These are phyloP conservation scores for Drosophila setosimentum DNA, from an alignment of 2,888 invertebrate genomes.

Conservation along the genomic window DNA sequence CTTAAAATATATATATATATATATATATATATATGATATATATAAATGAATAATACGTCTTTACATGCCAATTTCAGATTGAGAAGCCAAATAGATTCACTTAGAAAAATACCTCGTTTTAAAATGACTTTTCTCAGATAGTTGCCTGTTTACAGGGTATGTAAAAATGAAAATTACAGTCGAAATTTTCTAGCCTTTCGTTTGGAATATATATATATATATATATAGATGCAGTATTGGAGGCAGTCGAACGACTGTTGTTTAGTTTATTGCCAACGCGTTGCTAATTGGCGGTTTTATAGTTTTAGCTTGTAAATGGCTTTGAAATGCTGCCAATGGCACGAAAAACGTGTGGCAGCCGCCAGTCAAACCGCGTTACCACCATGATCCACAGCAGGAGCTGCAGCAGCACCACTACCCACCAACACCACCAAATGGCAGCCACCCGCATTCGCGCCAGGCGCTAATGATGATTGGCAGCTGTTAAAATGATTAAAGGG, in stretches of 20 bases:
- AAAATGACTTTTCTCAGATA: background rate
- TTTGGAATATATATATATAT: too few species aligned
- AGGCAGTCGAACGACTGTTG: slow-evolving; percentile 33
- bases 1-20: background rate
- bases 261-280: slow-evolving; percentile 74
- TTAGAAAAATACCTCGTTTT: background rate
- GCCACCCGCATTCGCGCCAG: slow-evolving; percentile 26
- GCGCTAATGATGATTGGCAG: slow-evolving; percentile 80
- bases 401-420: slow-evolving; percentile 6
- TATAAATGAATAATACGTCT: background rate
- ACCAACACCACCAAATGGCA: slow-evolving; percentile 9
- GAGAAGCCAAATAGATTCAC: background rate
- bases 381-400: slow-evolving; percentile 32
- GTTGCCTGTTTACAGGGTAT: background rate
- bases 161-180: slow-evolving; percentile 31
- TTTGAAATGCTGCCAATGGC: slow-evolving; percentile 58
- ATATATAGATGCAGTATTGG: slow-evolving; percentile 26
- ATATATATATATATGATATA: background rate
- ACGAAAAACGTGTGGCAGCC: slow-evolving; percentile 38
- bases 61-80: background rate
- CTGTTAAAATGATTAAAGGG: slow-evolving; percentile 79
- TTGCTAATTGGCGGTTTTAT: slow-evolving; percentile 80
- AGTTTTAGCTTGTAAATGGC: slow-evolving; percentile 73
- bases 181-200: slow-evolving; percentile 25
- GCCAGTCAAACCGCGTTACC: slow-evolving; percentile 52